Conservation (phyloP, 2,797 vertebrate genomes). For the Tragopan temminckii region DNA sequence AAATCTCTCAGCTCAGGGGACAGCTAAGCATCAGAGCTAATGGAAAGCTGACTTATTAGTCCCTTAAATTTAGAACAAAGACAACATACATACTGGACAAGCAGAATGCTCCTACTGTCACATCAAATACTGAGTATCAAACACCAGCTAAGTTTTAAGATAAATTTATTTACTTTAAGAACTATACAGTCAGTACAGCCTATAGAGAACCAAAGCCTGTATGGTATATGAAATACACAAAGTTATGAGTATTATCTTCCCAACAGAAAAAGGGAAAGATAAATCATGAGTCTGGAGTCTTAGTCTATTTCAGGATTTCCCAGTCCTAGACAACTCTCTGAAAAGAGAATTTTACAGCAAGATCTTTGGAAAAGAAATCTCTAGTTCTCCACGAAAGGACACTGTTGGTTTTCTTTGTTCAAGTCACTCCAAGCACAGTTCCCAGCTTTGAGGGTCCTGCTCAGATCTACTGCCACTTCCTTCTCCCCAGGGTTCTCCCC, state of each 20-base stretch:
- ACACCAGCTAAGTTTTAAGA: neutral
- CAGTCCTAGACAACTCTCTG: neutral
- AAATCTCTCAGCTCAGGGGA: neutral
- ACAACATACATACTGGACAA: neutral
- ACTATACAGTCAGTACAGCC: neutral
- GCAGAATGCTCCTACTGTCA: neutral
- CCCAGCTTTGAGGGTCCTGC: constrained; percentile 52
- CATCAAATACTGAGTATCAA: neutral
- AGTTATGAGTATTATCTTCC: neutral
- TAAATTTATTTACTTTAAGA: constrained; percentile 47
- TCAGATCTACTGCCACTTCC: constrained; percentile 57
- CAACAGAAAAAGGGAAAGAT: rapidly evolving
- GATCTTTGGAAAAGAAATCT: neutral
- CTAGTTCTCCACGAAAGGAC: constrained; percentile 77
- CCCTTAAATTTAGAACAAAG: neutral
- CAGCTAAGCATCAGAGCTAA: neutral
- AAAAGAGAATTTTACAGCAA: neutral
- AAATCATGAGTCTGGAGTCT: neutral
- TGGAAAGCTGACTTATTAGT: neutral
- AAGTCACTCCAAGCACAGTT: constrained; percentile 61
- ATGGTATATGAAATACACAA: neutral
- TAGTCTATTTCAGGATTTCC: neutral
- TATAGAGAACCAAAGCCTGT: neutral
- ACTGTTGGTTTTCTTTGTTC: constrained; percentile 83
- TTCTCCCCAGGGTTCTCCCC: constrained; percentile 74